phyloP scores from a whole-genome alignment of 2,888 invertebrate genomes.

The Parnassius glacialis region DNA sequence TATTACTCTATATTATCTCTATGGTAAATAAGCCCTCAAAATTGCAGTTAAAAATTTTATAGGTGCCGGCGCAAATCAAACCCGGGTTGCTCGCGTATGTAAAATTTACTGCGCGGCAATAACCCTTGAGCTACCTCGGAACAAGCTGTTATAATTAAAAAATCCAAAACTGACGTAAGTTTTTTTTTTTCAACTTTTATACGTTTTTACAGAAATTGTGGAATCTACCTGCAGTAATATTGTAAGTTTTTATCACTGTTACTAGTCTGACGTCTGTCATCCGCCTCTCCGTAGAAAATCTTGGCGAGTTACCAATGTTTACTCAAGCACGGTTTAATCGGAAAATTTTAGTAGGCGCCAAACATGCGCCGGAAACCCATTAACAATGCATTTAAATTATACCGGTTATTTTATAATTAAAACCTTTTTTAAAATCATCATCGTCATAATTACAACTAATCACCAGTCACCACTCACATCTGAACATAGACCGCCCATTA shows the following conservation, averaged over 20 bases:
- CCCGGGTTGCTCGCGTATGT: too few relatives aligned
- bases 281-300: not conserved
- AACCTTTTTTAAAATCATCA: too few relatives aligned
- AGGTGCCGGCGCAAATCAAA: too few relatives aligned
- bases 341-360: constrained; percentile 26
- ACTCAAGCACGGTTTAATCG: constrained; percentile 3
- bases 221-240: constrained; percentile 13
- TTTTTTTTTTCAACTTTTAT: not conserved
- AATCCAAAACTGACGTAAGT: not conserved
- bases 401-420: too few relatives aligned
- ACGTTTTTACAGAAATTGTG: constrained; percentile 2
- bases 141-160: not conserved
- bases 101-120: not conserved
- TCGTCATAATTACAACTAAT: too few relatives aligned
- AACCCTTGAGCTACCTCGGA: too few relatives aligned
- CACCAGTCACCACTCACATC: too few relatives aligned
- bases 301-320: constrained; percentile 20
- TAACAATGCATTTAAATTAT: too few relatives aligned
- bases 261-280: constrained; percentile 3
- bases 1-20: too few relatives aligned
- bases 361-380: constrained; percentile 37
- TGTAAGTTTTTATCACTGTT: not conserved
- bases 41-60: too few relatives aligned
- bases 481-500: too few relatives aligned
- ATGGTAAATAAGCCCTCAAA: too few relatives aligned